These are phyloP conservation scores for Umimayanthus chanpuru DNA, from an alignment of 92 coral and sea anemone genomes.

Conservation along the genomic window DNA sequence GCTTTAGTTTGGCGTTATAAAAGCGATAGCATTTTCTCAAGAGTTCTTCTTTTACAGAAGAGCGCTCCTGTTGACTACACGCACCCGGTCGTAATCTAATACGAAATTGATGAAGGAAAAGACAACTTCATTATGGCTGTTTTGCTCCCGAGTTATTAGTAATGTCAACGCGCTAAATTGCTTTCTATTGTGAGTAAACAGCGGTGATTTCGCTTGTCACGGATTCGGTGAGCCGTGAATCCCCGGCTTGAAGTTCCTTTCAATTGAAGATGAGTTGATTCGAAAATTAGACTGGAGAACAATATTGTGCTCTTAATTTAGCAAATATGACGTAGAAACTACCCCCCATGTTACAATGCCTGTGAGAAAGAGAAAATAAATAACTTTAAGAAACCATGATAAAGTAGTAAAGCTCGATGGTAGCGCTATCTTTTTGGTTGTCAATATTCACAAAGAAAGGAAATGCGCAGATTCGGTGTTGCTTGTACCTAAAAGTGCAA, in stretches of 20 bases:
- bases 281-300: not conserved
- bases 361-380: not conserved
- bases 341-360: slow-evolving; percentile 1
- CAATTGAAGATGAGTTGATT: not conserved
- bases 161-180: slow-evolving; percentile 31
- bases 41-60: not conserved
- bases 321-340: slow-evolving; percentile 7
- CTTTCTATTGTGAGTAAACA: slow-evolving; percentile 31
- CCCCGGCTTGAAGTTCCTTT: not conserved
- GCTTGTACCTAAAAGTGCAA: not conserved
- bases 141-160: slow-evolving; percentile 18
- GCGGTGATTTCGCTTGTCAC: slow-evolving; percentile 21
- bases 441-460: not conserved
- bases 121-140: slow-evolving; percentile 21
- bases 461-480: not conserved
- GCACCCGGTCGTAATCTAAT: slow-evolving; percentile 27
- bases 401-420: not conserved
- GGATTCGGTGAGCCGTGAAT: not conserved
- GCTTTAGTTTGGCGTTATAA: not conserved
- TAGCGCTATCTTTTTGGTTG: not conserved
- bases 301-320: not conserved
- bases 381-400: not conserved
- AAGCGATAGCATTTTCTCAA: not conserved
- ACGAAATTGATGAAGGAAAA: slow-evolving; percentile 25
- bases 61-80: not conserved